Evolutionary conservation across 1,140 invertebrate species (phyloP).

Genomic region (Sinella curviseta): DNA sequence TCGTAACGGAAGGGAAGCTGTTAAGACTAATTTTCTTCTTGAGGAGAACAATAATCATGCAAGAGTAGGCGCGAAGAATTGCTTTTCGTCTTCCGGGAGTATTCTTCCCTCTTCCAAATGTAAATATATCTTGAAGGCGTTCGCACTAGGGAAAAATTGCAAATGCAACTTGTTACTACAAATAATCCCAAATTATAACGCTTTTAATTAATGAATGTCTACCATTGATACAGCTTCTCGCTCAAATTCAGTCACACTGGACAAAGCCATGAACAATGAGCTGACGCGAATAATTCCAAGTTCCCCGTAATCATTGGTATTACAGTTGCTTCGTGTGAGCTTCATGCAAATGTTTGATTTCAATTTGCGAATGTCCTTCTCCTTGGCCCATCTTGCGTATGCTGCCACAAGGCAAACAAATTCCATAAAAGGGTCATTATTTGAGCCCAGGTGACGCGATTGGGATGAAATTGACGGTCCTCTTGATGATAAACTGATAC

Average conservation of each 20-base stretch:
- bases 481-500: too few species aligned
- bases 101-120: background rate
- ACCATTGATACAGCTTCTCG: slow-evolving; percentile 9
- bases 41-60: slow-evolving; percentile 1
- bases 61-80: slow-evolving; percentile 15
- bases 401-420: background rate
- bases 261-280: slow-evolving; percentile 25
- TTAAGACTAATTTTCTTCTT: background rate
- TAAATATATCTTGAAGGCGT: slow-evolving; percentile 23
- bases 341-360: slow-evolving; percentile 32
- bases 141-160: slow-evolving; percentile 26
- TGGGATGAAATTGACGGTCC: too few species aligned
- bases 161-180: too few species aligned
- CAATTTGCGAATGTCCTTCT: slow-evolving; percentile 28
- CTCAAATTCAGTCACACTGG: background rate
- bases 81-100: slow-evolving; percentile 14
- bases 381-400: background rate
- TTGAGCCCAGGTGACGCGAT: background rate
- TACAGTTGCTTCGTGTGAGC: background rate
- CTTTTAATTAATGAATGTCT: too few species aligned
- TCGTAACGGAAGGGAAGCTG: background rate
- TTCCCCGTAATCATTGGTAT: slow-evolving; percentile 9
- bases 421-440: background rate
- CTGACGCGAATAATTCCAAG: slow-evolving; percentile 25
- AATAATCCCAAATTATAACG: too few species aligned